Base-by-base conservation (phyloP, 2,888 invertebrate species). In the Nemoura dubitans region DNA sequence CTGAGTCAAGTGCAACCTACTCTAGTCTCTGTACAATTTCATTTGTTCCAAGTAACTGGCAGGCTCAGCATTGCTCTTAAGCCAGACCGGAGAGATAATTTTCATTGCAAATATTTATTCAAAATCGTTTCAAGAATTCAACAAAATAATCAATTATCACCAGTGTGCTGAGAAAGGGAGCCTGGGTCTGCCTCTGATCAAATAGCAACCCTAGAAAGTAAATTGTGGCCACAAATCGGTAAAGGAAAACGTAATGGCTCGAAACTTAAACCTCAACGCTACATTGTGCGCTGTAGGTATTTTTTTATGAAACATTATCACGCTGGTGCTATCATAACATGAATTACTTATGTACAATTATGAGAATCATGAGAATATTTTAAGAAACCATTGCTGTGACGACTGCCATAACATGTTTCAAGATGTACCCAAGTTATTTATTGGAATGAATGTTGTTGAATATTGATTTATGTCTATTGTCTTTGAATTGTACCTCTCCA, bases 371-470 rank as follows among this genome's bases (percentile, higher is more conserved):
- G 84, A 59, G 26, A 59, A 84, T 28, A 76, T 30, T 59, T 59
- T 59, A 59, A 1, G 83, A 83, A 83, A 42, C 26, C 26, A 83
- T 84, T 84, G 84, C 84, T 84, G 84, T 84, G 84, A 84, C 59
- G 59, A 84, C 76, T 84, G 84, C 84, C 84, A 26, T 30, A 81
- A 30, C 28, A 84, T 76, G 29, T 84, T 84, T 27, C 84, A 26
- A 59, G 76, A 59, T 84, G 84, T 84, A 84, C 59, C 59, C 59
- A 84, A 59, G 27, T 59, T 59, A 76, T 43, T 81, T 76, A 84
- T 76, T 84, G 84, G 84, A 84, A 84, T 84, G 84, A 84, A 84
- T 84, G 76, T 84, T 84, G 84, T 26, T 84, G 25, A 84, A 84
- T 27, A 30, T 81, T 81, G 59, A 59, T 59, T 59, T 59, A 1